Percentiles rank a stretch among this genome's conserved stretches.
These are phyloP conservation scores for Antedon mediterranea DNA, from an alignment of 53 echinoderm and acorn worm species.

Conservation along the genomic window DNA sequence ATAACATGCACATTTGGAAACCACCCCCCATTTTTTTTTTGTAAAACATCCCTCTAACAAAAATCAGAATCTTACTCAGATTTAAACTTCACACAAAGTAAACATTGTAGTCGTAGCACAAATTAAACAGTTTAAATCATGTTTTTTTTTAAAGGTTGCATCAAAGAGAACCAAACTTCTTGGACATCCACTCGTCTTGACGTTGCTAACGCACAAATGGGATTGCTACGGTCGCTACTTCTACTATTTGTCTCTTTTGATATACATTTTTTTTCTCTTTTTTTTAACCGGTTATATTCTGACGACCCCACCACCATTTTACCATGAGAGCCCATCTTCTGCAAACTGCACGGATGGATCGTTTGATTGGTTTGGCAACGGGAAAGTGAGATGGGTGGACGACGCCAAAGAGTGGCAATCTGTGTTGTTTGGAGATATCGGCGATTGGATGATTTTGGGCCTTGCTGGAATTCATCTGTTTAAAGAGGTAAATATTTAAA, in stretches of 20 bases:
- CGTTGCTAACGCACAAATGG: constrained; percentile 84
- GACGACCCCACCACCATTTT: constrained; percentile 75
- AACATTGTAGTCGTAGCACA: too few relatives aligned
- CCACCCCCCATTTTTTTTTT: too few relatives aligned
- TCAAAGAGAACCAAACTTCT: constrained; percentile 56
- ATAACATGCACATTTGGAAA: too few relatives aligned
- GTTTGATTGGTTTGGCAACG: constrained; percentile 39
- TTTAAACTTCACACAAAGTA: too few relatives aligned
- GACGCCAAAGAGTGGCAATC: constrained; percentile 19
- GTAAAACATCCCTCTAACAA: too few relatives aligned
- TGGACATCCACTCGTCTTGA: constrained; percentile 44
- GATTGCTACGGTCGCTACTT: constrained; percentile 71
- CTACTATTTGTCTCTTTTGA: constrained; percentile 71
- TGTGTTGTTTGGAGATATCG: constrained; percentile 62
- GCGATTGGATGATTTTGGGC: constrained; percentile 67
- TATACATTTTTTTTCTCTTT: constrained; percentile 59
- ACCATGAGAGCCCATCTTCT: constrained; percentile 7
- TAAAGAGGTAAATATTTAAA: constrained; percentile 81
- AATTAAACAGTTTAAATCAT: too few relatives aligned
- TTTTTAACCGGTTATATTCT: constrained; percentile 76
- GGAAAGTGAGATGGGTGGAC: constrained; percentile 31
- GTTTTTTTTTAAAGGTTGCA: constrained; percentile 34
- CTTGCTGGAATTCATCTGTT: constrained; percentile 53
- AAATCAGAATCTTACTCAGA: too few relatives aligned
- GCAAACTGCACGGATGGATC: constrained; percentile 10